Evolutionary conservation across 2,113 vertebrate species (phyloP), one percentile per base, ranked within the genome.

Genomic region (Polypterus senegalus): DNA sequence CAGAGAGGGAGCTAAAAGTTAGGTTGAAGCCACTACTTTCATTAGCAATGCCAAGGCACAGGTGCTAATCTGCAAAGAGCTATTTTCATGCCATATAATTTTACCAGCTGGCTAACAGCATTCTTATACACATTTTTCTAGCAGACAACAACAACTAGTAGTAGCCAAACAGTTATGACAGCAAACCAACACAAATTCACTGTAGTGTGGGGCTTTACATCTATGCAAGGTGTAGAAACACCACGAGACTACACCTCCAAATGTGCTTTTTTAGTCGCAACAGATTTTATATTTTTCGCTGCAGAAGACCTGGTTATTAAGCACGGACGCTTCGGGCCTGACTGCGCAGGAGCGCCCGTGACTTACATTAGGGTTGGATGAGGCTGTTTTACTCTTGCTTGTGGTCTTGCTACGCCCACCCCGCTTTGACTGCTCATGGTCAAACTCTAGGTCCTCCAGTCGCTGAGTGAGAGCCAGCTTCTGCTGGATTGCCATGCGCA

Each of bases 401-500:
- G 83, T 2, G 4, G 77, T 73, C 75, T 93, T 97, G 75, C 83
- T 65, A 46, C 92, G 83, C 56, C 80, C 88, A 68, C 76, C 91
- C 73, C 94, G 84, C 63, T 89, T 91, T 49, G 87, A 81, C 83
- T 98, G 94, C 79, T 98, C 94, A 0, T 97, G 90, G 75, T 98
- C 92, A 3, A 88, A 88, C 83, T 98, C 96, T 60, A 98, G 74
- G 70, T 97, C 92, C 66, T 98, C 96, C 74, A 98, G 81, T 27
- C 96, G 92, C 83, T 98, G 96, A 1, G 96, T 98, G 73, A 98
- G 77, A 0, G 94, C 96, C 74, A 98, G 84, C 76, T 98, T 98
- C 90, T 98, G 96, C 81, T 98, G 96, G 79, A 98, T 98, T 47
- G 95, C 95, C 95, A 98, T 98, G 3, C 95, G 90, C 57, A 98